A percentile compares a stretch with the other conserved stretches of the same genome.
These are phyloP conservation scores for Eupithecia exiguata DNA, from an alignment of 2,888 invertebrate species.

Conservation along the genomic window DNA sequence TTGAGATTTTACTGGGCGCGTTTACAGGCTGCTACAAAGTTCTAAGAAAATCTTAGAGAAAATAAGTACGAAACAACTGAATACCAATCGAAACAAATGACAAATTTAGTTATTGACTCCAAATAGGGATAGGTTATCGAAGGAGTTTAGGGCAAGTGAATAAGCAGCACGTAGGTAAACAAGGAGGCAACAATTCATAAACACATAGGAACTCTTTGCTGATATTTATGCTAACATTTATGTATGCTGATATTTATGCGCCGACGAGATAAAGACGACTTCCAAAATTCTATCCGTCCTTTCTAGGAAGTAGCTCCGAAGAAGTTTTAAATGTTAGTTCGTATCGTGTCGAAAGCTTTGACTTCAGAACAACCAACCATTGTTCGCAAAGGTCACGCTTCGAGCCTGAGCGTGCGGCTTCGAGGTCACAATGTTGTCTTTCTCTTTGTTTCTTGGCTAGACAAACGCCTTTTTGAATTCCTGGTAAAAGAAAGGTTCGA, in stretches of 20 bases:
- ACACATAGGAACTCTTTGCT: neutral
- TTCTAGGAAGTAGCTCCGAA: conserved; percentile 10
- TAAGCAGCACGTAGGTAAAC: too few relatives aligned
- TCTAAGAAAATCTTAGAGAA: neutral
- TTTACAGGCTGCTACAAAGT: neutral
- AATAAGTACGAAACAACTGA: neutral
- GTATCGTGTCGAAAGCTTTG: conserved; percentile 65
- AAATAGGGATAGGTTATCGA: neutral
- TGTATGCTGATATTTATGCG: neutral
- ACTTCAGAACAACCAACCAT: conserved; percentile 61
- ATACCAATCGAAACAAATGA: neutral
- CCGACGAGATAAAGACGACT: neutral
- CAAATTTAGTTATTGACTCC: neutral
- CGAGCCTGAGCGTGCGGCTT: conserved; percentile 45
- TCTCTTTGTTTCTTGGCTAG: conserved; percentile 47
- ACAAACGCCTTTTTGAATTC: neutral
- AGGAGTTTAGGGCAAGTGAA: neutral
- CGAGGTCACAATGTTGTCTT: conserved; percentile 59
- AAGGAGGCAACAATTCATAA: neutral
- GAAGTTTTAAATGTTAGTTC: conserved; percentile 18
- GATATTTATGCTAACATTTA: neutral
- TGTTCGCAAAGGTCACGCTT: conserved; percentile 69
- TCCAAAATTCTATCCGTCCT: neutral
- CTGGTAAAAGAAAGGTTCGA: neutral
- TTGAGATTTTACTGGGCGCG: neutral